Percentiles rank a stretch among this genome's conserved stretches.
Evolutionary conservation across 1,140 invertebrate species (phyloP).

Genomic region (Dinoponera quadriceps): DNA sequence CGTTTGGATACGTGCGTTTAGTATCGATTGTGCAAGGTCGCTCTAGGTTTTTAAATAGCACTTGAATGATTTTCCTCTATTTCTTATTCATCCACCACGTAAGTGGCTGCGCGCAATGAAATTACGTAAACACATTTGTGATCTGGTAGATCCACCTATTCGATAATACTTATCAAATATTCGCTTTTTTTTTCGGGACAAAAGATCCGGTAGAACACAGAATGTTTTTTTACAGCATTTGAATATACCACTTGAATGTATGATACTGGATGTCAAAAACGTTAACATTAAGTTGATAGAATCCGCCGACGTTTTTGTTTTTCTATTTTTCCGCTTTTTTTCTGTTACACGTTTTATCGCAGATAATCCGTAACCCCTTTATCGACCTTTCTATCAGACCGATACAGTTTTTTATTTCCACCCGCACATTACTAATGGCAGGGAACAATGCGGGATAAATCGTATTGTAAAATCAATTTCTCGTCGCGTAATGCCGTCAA

Average conservation of each 20-base stretch:
- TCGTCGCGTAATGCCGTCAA: constrained; percentile 28
- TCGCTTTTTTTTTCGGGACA: no score
- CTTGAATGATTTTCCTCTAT: constrained; percentile 34
- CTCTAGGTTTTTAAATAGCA: constrained; percentile 29
- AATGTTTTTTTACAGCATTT: no score
- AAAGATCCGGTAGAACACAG: no score
- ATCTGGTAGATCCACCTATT: background rate
- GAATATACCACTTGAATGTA: no score
- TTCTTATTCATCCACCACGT: background rate
- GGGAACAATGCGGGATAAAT: constrained; percentile 46
- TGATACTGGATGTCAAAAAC: no score
- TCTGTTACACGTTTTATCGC: background rate
- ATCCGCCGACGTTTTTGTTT: background rate
- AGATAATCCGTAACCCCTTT: background rate
- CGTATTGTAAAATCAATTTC: constrained; percentile 56
- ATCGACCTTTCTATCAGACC: background rate
- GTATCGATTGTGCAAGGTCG: constrained; percentile 62
- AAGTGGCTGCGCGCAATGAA: background rate
- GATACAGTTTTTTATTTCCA: constrained; percentile 43
- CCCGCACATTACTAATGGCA: constrained; percentile 35
- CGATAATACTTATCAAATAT: background rate
- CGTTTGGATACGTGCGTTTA: constrained; percentile 67
- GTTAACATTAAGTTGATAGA: no score
- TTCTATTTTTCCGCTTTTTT: background rate
- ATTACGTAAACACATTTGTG: background rate